A percentile compares a stretch with the other conserved stretches of the same genome.
Evolutionary conservation across 2,113 vertebrate genomes (phyloP).

Genomic region (Anseranas semipalmata): DNA sequence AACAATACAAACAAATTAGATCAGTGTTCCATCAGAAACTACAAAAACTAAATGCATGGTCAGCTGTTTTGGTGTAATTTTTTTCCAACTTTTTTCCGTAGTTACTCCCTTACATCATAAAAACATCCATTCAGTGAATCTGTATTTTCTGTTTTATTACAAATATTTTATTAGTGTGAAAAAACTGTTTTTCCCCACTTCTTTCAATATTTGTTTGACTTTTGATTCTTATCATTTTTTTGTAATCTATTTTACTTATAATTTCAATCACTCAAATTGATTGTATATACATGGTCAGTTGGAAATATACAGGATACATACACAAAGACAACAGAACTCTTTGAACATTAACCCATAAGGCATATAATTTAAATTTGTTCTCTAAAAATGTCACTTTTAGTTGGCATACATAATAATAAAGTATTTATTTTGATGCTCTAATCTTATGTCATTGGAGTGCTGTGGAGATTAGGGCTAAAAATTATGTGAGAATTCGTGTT

Average conservation of each 20-base stretch:
- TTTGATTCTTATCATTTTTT: neutral
- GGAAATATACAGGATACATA: neutral
- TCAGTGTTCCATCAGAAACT: neutral
- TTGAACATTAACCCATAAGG: neutral
- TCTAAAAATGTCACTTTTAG: neutral
- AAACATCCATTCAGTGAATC: neutral
- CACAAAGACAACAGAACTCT: accelerated
- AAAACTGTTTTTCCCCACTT: neutral
- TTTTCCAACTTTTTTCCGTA: neutral
- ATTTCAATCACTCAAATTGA: neutral
- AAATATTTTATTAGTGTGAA: neutral
- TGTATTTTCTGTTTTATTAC: neutral
- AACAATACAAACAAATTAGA: neutral
- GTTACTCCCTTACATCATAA: neutral
- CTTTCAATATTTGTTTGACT: neutral
- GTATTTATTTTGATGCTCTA: neutral
- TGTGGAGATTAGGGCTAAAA: neutral
- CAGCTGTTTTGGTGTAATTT: neutral
- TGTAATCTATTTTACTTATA: neutral
- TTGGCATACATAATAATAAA: neutral
- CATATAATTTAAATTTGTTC: neutral
- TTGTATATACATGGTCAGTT: neutral
- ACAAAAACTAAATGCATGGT: neutral
- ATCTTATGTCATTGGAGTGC: neutral
- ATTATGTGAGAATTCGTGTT: neutral